These are phyloP conservation scores for Enteromius argenteus DNA, from an alignment of 2,797 vertebrate species.

Conservation along the genomic window DNA sequence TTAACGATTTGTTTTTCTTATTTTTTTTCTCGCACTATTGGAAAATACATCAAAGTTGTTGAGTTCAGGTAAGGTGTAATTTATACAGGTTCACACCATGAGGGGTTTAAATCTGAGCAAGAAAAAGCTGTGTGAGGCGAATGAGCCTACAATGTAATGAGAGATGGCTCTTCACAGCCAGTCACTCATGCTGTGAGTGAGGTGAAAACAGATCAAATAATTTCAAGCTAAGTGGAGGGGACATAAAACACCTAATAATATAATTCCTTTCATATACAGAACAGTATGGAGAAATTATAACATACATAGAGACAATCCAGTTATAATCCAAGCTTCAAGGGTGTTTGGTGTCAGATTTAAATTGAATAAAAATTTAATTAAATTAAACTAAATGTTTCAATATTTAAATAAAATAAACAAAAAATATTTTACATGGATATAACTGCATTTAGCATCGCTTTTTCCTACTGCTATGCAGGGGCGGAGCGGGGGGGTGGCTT, in stretches of 20 bases:
- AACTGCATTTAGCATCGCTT: too few species aligned
- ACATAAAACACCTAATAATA: constrained; percentile 6
- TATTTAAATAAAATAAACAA: too few species aligned
- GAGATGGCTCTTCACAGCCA: constrained; percentile 26
- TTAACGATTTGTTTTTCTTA: constrained; percentile 55
- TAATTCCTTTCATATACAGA: neutral
- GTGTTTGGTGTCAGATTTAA: neutral
- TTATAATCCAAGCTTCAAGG: neutral
- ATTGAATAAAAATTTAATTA: too few species aligned
- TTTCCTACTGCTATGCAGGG: too few species aligned
- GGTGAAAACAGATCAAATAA: neutral
- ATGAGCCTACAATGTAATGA: constrained; percentile 3
- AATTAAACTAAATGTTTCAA: too few species aligned
- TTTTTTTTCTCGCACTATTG: constrained; percentile 34
- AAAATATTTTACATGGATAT: too few species aligned
- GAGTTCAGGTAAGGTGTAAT: constrained; percentile 42
- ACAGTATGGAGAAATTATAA: too few species aligned
- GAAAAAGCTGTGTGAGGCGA: constrained; percentile 28
- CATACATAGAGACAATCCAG: neutral
- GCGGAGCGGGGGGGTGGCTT: too few species aligned
- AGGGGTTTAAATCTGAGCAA: constrained; percentile 39
- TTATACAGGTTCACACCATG: constrained; percentile 43
- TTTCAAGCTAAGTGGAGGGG: constrained; percentile 3
- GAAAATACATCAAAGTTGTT: constrained; percentile 52
- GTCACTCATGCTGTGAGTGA: constrained; percentile 25